Evolutionary conservation across 37 sponge, comb jelly and placozoan genomes (phyloP).

Genomic region (Oopsacas minuta): DNA sequence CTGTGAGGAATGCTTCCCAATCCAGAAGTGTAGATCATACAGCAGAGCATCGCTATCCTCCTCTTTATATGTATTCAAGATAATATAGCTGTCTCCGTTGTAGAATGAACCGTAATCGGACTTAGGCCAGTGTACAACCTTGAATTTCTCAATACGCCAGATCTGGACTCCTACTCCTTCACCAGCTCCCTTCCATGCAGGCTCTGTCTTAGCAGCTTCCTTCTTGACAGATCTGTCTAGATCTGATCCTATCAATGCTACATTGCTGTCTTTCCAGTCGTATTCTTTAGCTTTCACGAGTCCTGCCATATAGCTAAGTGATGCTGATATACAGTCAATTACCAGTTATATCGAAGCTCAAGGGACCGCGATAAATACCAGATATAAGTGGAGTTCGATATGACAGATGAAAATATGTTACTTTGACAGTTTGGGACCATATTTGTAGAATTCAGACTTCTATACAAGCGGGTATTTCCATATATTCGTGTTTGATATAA

Average conservation of each 20-base stretch:
- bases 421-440: too few relatives aligned
- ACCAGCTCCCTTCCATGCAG: slow-evolving; percentile 86
- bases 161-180: slow-evolving; percentile 68
- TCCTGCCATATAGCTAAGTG: slow-evolving; percentile 41
- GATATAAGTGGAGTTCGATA: too few relatives aligned
- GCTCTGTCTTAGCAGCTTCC: slow-evolving; percentile 78
- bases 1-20: slow-evolving; percentile 71
- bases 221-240: slow-evolving; percentile 64
- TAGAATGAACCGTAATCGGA: slow-evolving; percentile 90
- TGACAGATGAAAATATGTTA: too few relatives aligned
- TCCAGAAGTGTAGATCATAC: slow-evolving; percentile 98
- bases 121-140: slow-evolving; percentile 72
- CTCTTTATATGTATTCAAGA: slow-evolving; percentile 92
- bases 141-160: slow-evolving; percentile 96
- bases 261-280: slow-evolving; percentile 97
- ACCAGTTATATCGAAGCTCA: too few relatives aligned
- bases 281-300: slow-evolving; percentile 79
- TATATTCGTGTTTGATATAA: too few relatives aligned
- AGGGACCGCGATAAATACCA: too few relatives aligned
- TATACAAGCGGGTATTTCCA: too few relatives aligned
- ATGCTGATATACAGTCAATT: too few relatives aligned
- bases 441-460: too few relatives aligned
- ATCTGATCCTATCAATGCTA: slow-evolving; percentile 93
- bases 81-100: slow-evolving; percentile 95
- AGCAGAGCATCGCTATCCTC: slow-evolving; percentile 32